Evolutionary conservation across 2,888 invertebrate genomes (phyloP).

Genomic region (Drosophila sordidapex): DNA sequence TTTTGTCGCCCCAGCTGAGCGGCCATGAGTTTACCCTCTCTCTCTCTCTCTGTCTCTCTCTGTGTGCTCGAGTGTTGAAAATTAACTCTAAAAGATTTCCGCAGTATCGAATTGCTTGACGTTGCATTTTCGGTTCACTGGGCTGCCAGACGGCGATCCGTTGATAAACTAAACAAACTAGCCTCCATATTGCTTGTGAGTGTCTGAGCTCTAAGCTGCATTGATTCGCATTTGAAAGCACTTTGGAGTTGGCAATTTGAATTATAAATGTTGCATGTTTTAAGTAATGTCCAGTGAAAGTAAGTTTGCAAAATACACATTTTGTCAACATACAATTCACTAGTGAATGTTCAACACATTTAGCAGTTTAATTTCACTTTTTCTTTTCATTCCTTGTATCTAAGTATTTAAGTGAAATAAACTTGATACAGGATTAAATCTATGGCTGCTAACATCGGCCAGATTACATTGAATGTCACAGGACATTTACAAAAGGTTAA

Average conservation of each 20-base stretch:
- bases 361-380: not conserved
- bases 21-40: constrained; percentile 3
- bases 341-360: not conserved
- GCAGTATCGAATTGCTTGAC: constrained; percentile 65
- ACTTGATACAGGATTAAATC: constrained; percentile 11
- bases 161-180: constrained; percentile 34
- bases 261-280: not conserved
- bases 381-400: not conserved
- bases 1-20: constrained; percentile 63
- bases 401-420: not conserved
- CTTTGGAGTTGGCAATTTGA: not conserved
- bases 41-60: not conserved
- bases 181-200: constrained; percentile 12
- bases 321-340: not conserved
- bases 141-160: constrained; percentile 22
- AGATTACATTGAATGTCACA: constrained; percentile 35
- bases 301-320: not conserved
- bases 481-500: constrained; percentile 48
- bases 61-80: constrained; percentile 65
- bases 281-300: not conserved
- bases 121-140: constrained; percentile 69
- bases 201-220: constrained; percentile 13
- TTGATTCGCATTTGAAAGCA: constrained; percentile 44
- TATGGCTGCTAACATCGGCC: constrained; percentile 31
- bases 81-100: constrained; percentile 75